Base-by-base conservation (phyloP, 2,113 vertebrate genomes). In the Chlorodrepanis virens region DNA sequence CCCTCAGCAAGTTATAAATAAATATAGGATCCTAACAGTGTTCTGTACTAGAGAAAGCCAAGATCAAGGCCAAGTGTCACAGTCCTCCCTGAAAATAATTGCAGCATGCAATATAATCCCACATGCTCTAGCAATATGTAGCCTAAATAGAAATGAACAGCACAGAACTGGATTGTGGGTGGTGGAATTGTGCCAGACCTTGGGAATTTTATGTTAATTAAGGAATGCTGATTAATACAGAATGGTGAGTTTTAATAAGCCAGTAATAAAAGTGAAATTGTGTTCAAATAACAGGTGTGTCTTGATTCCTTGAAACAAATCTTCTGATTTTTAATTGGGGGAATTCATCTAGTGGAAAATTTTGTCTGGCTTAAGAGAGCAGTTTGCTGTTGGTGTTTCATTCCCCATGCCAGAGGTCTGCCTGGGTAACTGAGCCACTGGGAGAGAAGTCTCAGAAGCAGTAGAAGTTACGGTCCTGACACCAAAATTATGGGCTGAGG, bases 31-130 rank as follows among this genome's bases (percentile, higher is more conserved):
- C 88, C 76, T 81, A 92, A 83, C 90, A 81, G 68, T 25, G 49
- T 44, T 89, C 79, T 86, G 71, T 67, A 77, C 57, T 27, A 90
- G 49, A 75, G 88, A 90, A 95, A 95, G 92, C 44, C 93, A 95
- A 95, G 94, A 95, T 93, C 94, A 95, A 94, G 96, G 96, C 94
- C 88, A 93, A 95, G 92, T 83, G 95, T 93, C 87, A 91, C 75
- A 93, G 88, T 64, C 93, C 92, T 90, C 72, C 60, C 93, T 82
- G 90, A 89, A 96, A 95, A 95, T 90, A 96, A 96, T 78, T 92
- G 78, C 76, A 74, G 93, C 64, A 75, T 92, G 92, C 88, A 96
- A 90, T 69, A 71, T 40, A 92, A 96, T 84, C 93, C 87, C 63
- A 74, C 80, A 61, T 71, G 60, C 69, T 90, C 76, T 4, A 84